Percentiles rank a stretch among this genome's conserved stretches.
These are phyloP conservation scores for Aphidoletes aphidimyza DNA, from an alignment of 2,888 invertebrate genomes.

Conservation along the genomic window DNA sequence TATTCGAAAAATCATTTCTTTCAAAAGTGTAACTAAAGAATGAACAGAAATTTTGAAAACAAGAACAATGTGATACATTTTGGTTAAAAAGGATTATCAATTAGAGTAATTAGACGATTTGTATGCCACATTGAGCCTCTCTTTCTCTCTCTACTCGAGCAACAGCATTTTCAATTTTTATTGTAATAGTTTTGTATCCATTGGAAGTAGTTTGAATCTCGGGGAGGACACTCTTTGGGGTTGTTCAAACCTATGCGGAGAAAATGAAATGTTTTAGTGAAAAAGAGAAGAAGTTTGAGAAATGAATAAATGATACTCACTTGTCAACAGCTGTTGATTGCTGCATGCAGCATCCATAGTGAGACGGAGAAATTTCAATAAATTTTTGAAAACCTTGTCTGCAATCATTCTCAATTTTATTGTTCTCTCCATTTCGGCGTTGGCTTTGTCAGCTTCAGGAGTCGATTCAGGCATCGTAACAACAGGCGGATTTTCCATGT, in stretches of 20 bases:
- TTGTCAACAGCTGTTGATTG: slow-evolving; percentile 52
- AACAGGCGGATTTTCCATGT: slow-evolving; percentile 14
- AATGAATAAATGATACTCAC: background rate
- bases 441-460: background rate
- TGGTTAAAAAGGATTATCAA: no score
- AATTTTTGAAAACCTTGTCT: slow-evolving; percentile 8
- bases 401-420: slow-evolving; percentile 28
- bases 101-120: no score
- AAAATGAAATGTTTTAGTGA: background rate
- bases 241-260: slow-evolving; percentile 9
- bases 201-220: background rate
- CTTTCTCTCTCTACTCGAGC: no score
- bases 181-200: no score
- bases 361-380: slow-evolving; percentile 45
- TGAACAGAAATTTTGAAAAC: no score
- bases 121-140: no score
- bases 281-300: background rate
- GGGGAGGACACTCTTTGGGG: background rate
- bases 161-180: no score
- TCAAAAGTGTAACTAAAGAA: no score
- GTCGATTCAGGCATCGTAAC: slow-evolving; percentile 44
- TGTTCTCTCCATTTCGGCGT: slow-evolving; percentile 49
- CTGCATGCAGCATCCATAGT: slow-evolving; percentile 29
- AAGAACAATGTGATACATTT: no score
- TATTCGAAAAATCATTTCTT: no score